phyloP scores from a whole-genome alignment of 2,797 vertebrate species.

The Siniperca scherzeri region DNA sequence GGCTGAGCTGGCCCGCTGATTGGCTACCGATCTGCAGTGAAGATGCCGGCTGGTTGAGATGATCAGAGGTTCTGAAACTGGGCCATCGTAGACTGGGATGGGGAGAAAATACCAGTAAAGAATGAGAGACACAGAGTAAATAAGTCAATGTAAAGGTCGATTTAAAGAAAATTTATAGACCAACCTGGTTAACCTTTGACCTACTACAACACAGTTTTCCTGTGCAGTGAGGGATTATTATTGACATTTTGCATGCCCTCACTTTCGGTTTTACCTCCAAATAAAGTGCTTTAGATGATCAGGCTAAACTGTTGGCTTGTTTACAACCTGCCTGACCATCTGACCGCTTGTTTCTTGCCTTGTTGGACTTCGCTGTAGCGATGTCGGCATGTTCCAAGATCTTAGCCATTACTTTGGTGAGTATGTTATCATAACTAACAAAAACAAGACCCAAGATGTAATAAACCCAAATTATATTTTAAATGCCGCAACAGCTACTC shows the following conservation, averaged over 20 bases:
- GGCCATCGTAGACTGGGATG: constrained; percentile 91
- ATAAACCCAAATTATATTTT: constrained; percentile 10
- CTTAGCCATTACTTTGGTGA: constrained; percentile 2
- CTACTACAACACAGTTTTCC: not conserved
- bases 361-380: not conserved
- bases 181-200: not conserved
- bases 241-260: not conserved
- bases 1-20: constrained; percentile 94
- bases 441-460: constrained; percentile 3
- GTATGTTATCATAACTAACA: constrained; percentile 5
- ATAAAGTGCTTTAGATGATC: constrained; percentile 2
- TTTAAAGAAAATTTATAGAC: not conserved
- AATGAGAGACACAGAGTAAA: not conserved
- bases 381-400: not conserved
- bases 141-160: not conserved
- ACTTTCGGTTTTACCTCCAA: not conserved
- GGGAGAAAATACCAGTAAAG: constrained; percentile 10
- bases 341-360: not conserved
- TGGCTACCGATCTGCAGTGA: constrained; percentile 94
- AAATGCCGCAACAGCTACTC: constrained; percentile 55
- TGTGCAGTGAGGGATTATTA: not conserved
- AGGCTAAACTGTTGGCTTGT: not conserved
- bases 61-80: constrained; percentile 93
- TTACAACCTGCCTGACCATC: not conserved
- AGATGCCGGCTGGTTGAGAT: constrained; percentile 87